Conservation (phyloP, 2,797 vertebrate species). For the Glossophaga mutica region DNA sequence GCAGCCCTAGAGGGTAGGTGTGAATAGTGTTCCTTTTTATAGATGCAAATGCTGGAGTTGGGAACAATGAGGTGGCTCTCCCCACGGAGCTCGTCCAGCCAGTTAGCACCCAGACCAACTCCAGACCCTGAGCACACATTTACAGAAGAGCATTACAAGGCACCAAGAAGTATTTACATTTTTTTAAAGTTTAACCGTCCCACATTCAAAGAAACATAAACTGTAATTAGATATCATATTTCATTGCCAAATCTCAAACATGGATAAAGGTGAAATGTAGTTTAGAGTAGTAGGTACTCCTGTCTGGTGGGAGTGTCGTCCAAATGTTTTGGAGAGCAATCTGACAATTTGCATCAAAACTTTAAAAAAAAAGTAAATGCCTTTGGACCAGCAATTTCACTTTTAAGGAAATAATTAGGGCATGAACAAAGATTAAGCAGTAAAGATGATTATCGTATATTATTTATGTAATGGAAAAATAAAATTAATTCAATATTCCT, state of each 20-base stretch:
- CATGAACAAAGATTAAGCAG: neutral
- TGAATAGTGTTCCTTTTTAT: neutral
- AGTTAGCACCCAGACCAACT: neutral
- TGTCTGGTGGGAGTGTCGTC: neutral
- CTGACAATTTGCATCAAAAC: neutral
- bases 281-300: neutral
- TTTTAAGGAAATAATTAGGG: slow-evolving; percentile 25
- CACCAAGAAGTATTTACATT: neutral
- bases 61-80: neutral
- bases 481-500: neutral
- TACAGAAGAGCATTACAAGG: neutral
- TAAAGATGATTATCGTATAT: neutral
- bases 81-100: neutral
- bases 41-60: neutral
- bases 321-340: neutral
- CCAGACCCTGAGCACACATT: neutral
- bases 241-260: neutral
- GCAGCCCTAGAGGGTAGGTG: neutral
- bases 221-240: neutral
- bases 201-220: neutral
- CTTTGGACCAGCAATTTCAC: neutral
- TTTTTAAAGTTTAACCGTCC: neutral
- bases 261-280: neutral
- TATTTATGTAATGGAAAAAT: neutral
- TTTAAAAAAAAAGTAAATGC: neutral